phyloP scores from a whole-genome alignment of 92 coral and sea anemone genomes.

The Muricea muricata region DNA sequence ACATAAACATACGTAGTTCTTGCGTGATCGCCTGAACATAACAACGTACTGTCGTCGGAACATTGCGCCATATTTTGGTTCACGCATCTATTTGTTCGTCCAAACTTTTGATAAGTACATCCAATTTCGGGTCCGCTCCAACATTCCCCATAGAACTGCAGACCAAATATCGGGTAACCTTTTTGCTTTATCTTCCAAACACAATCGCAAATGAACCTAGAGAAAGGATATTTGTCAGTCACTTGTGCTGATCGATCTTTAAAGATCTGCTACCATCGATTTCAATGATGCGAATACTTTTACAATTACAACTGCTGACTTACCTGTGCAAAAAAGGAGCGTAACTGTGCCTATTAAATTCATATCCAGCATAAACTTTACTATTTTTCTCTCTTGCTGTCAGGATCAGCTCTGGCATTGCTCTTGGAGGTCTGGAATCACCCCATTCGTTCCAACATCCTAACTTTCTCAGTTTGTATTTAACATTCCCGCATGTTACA shows the following conservation, averaged over 20 bases:
- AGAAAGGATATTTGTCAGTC: too few relatives aligned
- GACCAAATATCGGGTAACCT: conserved; percentile 40
- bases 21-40: conserved; percentile 4
- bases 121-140: conserved; percentile 34
- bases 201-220: conserved; percentile 36
- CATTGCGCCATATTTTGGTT: conserved; percentile 12
- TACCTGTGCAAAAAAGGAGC: conserved; percentile 30
- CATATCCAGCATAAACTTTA: conserved; percentile 23
- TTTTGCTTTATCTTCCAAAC: not conserved
- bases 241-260: too few relatives aligned
- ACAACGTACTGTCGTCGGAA: conserved; percentile 27
- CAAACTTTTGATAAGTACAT: conserved; percentile 33
- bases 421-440: conserved; percentile 9
- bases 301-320: not conserved
- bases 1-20: conserved; percentile 11
- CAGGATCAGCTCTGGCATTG: conserved; percentile 16
- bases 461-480: conserved; percentile 12
- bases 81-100: conserved; percentile 1
- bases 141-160: conserved; percentile 37
- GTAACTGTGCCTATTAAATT: conserved; percentile 5
- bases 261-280: not conserved
- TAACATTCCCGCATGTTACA: conserved; percentile 14
- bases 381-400: conserved; percentile 32
- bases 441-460: conserved; percentile 42
- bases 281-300: not conserved